Evolutionary conservation across 2,888 invertebrate species (phyloP).

Genomic region (Mythimna loreyi): DNA sequence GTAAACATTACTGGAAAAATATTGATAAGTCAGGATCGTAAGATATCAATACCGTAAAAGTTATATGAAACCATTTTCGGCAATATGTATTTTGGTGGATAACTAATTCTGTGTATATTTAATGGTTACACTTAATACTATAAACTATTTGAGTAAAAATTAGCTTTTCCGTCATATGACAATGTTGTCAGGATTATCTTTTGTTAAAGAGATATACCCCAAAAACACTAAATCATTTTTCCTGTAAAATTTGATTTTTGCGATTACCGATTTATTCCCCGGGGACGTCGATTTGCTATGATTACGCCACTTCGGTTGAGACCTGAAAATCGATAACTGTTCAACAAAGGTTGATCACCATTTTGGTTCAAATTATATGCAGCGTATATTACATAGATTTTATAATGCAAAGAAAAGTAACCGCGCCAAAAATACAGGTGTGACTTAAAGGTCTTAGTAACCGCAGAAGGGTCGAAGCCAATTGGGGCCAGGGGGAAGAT

Average conservation of each 20-base stretch:
- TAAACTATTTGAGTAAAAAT: conserved; percentile 19
- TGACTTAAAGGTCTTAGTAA: too few species aligned
- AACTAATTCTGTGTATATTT: conserved; percentile 13
- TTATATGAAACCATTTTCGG: conserved; percentile 22
- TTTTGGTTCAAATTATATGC: too few species aligned
- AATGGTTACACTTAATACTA: conserved; percentile 10
- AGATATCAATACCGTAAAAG: conserved; percentile 1
- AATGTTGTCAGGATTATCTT: conserved; percentile 17
- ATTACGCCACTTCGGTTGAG: too few species aligned
- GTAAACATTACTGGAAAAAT: conserved; percentile 30
- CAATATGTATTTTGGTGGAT: too few species aligned
- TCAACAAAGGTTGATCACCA: too few species aligned
- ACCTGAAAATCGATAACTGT: too few species aligned
- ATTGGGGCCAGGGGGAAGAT: too few species aligned
- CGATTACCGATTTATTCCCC: conserved; percentile 1
- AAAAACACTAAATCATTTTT: conserved; percentile 2
- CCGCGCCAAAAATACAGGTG: too few species aligned
- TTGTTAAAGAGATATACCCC: conserved; percentile 15
- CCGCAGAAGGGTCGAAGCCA: too few species aligned
- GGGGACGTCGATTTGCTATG: too few species aligned
- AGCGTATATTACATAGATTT: too few species aligned
- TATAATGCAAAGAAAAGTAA: too few species aligned
- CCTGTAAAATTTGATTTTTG: conserved; percentile 2
- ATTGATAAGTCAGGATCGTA: conserved; percentile 1
- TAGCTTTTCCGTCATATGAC: conserved; percentile 16